Evolutionary conservation across 92 coral and sea anemone genomes (phyloP).

Genomic region (Epizoanthus rinbou): DNA sequence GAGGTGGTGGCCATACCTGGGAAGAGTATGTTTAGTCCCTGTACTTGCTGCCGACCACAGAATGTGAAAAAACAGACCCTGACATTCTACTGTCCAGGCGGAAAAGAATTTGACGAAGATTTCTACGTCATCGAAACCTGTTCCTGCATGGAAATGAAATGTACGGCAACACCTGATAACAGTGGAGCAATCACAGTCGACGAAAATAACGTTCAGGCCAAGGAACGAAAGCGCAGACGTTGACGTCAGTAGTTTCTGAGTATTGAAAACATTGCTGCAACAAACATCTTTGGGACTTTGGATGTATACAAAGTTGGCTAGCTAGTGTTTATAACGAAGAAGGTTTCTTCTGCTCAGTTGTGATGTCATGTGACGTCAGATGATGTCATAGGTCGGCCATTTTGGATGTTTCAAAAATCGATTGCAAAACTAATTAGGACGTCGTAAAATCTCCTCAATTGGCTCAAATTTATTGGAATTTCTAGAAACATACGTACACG

Average conservation of each 20-base stretch:
- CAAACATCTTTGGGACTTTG: no score
- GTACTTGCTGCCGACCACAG: constrained; percentile 65
- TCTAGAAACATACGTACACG: no score
- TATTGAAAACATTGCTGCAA: no score
- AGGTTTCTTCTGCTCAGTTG: no score
- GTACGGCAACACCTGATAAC: constrained; percentile 54
- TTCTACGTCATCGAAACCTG: constrained; percentile 64
- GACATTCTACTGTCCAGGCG: constrained; percentile 42
- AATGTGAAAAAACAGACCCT: neutral
- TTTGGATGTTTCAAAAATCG: no score
- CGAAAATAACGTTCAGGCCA: constrained; percentile 45
- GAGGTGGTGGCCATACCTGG: constrained; percentile 53
- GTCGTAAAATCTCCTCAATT: no score
- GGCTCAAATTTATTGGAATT: no score
- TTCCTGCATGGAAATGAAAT: constrained; percentile 51
- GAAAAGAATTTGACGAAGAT: constrained; percentile 39
- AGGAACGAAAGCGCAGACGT: constrained; percentile 32
- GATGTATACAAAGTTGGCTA: no score
- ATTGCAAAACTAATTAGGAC: no score
- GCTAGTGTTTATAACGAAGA: no score
- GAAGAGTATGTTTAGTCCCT: constrained; percentile 45
- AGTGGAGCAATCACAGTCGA: constrained; percentile 45
- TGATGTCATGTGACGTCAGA: no score
- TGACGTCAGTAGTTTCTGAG: constrained; percentile 43
- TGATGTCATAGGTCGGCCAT: no score